These are phyloP conservation scores for Cancer borealis DNA, from an alignment of 2,888 invertebrate species.

Conservation along the genomic window DNA sequence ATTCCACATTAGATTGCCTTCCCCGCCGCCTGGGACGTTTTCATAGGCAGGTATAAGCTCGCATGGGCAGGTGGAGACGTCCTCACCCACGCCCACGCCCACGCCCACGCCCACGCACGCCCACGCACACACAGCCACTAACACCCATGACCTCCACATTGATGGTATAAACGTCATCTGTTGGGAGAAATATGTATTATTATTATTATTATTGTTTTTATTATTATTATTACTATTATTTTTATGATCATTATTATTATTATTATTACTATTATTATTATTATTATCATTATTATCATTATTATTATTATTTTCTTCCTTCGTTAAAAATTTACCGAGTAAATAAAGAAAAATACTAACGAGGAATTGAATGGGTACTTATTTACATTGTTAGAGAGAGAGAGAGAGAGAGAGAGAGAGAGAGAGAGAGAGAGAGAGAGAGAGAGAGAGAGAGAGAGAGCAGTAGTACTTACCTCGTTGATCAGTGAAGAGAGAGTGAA, in stretches of 20 bases:
- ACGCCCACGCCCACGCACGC: background rate
- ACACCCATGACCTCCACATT: background rate
- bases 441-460: background rate
- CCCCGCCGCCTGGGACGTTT: conserved; percentile 16
- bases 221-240: too few relatives aligned
- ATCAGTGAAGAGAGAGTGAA: background rate
- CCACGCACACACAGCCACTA: conserved; percentile 10
- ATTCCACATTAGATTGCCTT: conserved; percentile 41
- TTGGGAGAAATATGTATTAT: background rate
- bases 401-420: background rate
- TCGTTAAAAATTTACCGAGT: too few relatives aligned
- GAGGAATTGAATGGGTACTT: too few relatives aligned
- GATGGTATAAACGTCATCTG: background rate
- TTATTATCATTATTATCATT: too few relatives aligned
- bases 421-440: too few relatives aligned
- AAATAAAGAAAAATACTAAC: too few relatives aligned
- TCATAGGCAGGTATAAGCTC: background rate
- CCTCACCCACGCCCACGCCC: background rate
- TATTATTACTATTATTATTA: too few relatives aligned
- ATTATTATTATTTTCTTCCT: too few relatives aligned
- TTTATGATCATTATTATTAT: background rate
- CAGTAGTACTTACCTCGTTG: background rate
- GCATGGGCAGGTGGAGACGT: conserved; percentile 6
- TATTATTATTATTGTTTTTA: too few relatives aligned
- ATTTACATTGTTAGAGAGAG: too few relatives aligned